Percentiles rank a stretch among this genome's conserved stretches.
phyloP scores from a whole-genome alignment of 2,888 invertebrate genomes.

The Drosophila conformis region DNA sequence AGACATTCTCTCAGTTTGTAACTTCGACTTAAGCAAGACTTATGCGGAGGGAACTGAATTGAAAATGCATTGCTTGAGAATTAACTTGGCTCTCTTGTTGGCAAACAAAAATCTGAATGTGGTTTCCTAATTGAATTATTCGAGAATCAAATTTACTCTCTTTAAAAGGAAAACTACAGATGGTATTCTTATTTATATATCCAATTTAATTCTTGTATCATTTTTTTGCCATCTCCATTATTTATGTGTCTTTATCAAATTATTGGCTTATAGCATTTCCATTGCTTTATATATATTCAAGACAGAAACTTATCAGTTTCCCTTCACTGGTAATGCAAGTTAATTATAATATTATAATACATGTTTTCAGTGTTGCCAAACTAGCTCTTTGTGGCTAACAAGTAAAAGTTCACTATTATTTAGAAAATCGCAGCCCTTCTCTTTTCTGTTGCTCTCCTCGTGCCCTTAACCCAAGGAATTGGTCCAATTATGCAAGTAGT shows the following conservation, averaged over 20 bases:
- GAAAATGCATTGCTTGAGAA: not conserved
- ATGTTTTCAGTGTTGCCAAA: not conserved
- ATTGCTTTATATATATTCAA: not conserved
- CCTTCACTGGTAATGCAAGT: not conserved
- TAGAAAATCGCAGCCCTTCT: not conserved
- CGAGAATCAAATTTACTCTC: not conserved
- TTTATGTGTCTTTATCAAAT: not conserved
- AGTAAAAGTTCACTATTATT: not conserved
- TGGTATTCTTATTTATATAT: not conserved
- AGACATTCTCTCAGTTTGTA: not conserved
- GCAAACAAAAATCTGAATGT: not conserved
- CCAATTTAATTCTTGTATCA: not conserved
- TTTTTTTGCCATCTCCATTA: not conserved
- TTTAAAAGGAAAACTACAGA: not conserved
- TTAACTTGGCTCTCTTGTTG: not conserved
- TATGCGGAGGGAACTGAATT: not conserved
- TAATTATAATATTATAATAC: not conserved
- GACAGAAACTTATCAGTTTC: not conserved
- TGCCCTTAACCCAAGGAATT: conserved; percentile 1
- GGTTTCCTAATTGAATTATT: not conserved
- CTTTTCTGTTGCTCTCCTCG: not conserved
- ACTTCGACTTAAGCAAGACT: not conserved
- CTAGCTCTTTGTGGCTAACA: not conserved
- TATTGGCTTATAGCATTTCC: not conserved
- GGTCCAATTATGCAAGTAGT: conserved; percentile 25